These are phyloP conservation scores for Corythornis vintsioides DNA, from an alignment of 2,113 vertebrate genomes.

Conservation along the genomic window DNA sequence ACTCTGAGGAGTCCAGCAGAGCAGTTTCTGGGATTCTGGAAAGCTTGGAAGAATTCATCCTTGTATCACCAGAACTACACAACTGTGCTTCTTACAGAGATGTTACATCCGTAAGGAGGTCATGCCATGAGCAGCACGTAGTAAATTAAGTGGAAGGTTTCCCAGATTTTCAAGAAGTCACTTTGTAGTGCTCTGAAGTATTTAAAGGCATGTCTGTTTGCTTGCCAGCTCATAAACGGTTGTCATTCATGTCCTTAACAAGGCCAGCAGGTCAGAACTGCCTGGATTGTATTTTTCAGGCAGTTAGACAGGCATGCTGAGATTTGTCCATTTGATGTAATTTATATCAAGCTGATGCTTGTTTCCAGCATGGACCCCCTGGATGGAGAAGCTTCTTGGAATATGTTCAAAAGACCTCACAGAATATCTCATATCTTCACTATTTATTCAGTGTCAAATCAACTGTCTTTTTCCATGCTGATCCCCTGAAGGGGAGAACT, in stretches of 20 bases:
- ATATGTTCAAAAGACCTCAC: conserved; percentile 27
- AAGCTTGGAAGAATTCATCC: neutral
- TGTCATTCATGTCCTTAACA: conserved; percentile 57
- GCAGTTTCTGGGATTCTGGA: neutral
- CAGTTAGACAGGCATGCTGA: conserved; percentile 50
- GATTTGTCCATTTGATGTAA: conserved; percentile 62
- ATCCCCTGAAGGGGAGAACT: conserved; percentile 38
- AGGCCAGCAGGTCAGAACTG: conserved; percentile 46
- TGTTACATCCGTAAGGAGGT: conserved; percentile 22
- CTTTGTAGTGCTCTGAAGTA: conserved; percentile 58
- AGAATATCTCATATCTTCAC: conserved; percentile 37
- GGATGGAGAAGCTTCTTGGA: conserved; percentile 37
- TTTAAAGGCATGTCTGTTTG: conserved; percentile 65
- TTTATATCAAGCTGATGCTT: conserved; percentile 53
- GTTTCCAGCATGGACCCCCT: conserved; percentile 49
- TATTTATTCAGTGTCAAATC: conserved; percentile 34
- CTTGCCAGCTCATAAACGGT: conserved; percentile 57
- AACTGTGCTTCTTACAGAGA: conserved; percentile 24
- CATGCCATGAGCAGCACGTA: conserved; percentile 10
- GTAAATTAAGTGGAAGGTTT: conserved; percentile 45
- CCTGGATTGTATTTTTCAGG: conserved; percentile 44
- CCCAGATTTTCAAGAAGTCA: conserved; percentile 33
- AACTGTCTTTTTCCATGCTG: conserved; percentile 19
- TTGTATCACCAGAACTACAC: neutral
- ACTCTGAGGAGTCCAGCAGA: neutral